Evolutionary conservation across 2,888 invertebrate genomes (phyloP).

Genomic region (Caenorhabditis auriculariae): DNA sequence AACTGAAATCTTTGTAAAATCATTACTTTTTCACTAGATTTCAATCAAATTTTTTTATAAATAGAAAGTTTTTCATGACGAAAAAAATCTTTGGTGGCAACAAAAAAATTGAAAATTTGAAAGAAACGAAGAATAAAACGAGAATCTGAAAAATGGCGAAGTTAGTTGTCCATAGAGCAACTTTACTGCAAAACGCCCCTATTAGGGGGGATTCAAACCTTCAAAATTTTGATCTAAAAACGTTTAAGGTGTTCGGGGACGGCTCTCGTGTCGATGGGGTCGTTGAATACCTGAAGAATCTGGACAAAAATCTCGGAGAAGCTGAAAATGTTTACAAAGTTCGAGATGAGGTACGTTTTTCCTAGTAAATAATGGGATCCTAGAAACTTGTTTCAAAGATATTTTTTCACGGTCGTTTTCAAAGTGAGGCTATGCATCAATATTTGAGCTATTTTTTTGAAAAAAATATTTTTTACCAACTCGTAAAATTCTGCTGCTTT

Average conservation of each 20-base stretch:
- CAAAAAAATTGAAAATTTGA: too few species aligned
- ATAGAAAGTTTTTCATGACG: too few species aligned
- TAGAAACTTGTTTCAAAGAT: neutral
- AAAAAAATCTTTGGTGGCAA: too few species aligned
- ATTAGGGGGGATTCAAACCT: too few species aligned
- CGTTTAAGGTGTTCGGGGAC: conserved; percentile 42
- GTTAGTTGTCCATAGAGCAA: too few species aligned
- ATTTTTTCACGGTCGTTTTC: neutral
- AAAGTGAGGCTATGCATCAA: neutral
- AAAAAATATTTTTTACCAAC: neutral
- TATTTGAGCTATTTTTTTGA: neutral
- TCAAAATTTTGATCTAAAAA: too few species aligned
- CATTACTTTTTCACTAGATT: too few species aligned
- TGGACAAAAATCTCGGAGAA: conserved; percentile 26
- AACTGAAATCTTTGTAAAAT: too few species aligned
- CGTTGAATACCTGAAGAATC: conserved; percentile 29
- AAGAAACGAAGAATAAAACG: neutral
- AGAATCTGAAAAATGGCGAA: neutral
- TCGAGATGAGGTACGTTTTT: conserved; percentile 32
- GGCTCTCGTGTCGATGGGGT: conserved; percentile 27
- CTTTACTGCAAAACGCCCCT: too few species aligned
- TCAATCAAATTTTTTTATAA: too few species aligned
- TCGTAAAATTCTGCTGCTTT: neutral
- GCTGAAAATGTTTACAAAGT: conserved; percentile 38
- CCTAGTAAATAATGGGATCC: neutral